These are phyloP conservation scores for Mythimna ferrago DNA, from an alignment of 2,888 invertebrate species.

Conservation along the genomic window DNA sequence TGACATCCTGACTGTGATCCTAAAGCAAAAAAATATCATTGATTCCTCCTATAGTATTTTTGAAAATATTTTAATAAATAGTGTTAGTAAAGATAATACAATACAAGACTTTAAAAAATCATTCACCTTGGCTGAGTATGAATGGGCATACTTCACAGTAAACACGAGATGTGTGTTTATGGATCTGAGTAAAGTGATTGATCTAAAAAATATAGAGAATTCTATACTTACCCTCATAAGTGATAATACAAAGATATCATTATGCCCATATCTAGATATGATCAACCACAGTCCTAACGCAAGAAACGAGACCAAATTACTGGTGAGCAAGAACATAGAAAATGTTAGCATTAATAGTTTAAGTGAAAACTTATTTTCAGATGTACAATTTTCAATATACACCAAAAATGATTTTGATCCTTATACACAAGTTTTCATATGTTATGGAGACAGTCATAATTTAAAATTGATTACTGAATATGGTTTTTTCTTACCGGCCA, in stretches of 20 bases:
- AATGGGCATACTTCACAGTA: slow-evolving; percentile 96
- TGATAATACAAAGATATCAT: slow-evolving; percentile 92
- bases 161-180: slow-evolving; percentile 96
- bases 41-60: slow-evolving; percentile 83
- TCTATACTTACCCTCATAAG: slow-evolving; percentile 83
- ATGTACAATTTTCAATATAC: slow-evolving; percentile 85
- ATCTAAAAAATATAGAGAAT: slow-evolving; percentile 83
- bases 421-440: slow-evolving; percentile 96
- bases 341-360: slow-evolving; percentile 77
- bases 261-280: slow-evolving; percentile 97
- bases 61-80: slow-evolving; percentile 83
- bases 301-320: slow-evolving; percentile 88
- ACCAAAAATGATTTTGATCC: slow-evolving; percentile 90
- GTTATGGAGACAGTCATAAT: slow-evolving; percentile 96
- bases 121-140: slow-evolving; percentile 91
- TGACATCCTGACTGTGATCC: slow-evolving; percentile 88
- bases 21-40: slow-evolving; percentile 88
- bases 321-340: slow-evolving; percentile 78
- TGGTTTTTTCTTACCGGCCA: slow-evolving; percentile 94
- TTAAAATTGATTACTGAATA: slow-evolving; percentile 95
- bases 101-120: slow-evolving; percentile 77
- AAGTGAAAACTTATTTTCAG: slow-evolving; percentile 78
- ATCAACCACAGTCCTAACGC: slow-evolving; percentile 95
- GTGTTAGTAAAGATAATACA: slow-evolving; percentile 77
- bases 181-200: slow-evolving; percentile 86